Conservation (phyloP, 37 sponge, comb jelly and placozoan genomes). For the Spongia lamella region DNA sequence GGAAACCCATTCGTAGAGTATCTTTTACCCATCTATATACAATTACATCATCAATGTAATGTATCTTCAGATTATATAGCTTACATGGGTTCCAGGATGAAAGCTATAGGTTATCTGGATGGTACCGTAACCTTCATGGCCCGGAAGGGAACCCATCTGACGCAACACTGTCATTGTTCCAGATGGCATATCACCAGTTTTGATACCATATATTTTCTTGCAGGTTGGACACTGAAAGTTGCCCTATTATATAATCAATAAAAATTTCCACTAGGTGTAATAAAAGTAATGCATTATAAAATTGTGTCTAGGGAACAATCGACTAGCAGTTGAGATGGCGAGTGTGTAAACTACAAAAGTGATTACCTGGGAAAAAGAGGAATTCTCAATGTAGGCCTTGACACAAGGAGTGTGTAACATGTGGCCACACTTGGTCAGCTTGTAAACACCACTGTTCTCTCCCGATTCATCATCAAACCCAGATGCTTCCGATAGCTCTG, state of each 20-base stretch:
- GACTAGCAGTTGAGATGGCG: no score
- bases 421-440: slow-evolving; percentile 72
- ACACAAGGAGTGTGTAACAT: slow-evolving; percentile 74
- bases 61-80: background rate
- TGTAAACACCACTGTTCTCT: slow-evolving; percentile 30
- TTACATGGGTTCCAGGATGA: slow-evolving; percentile 62
- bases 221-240: slow-evolving; percentile 90
- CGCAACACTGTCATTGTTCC: slow-evolving; percentile 65
- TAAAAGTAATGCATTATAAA: no score
- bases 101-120: slow-evolving; percentile 86
- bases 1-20: slow-evolving; percentile 87
- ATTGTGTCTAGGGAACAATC: no score
- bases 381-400: slow-evolving; percentile 42
- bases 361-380: slow-evolving; percentile 22
- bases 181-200: slow-evolving; percentile 91
- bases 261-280: no score
- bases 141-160: slow-evolving; percentile 59
- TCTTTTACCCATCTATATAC: slow-evolving; percentile 54
- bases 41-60: background rate
- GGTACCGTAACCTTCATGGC: slow-evolving; percentile 67
- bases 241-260: slow-evolving; percentile 33
- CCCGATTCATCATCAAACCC: slow-evolving; percentile 51
- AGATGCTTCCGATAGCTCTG: slow-evolving; percentile 56
- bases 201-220: slow-evolving; percentile 82
- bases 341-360: background rate